Evolutionary conservation across 2,888 invertebrate genomes (phyloP), one percentile per base, ranked within the genome.

Genomic region (Parthenolecanium corni): DNA sequence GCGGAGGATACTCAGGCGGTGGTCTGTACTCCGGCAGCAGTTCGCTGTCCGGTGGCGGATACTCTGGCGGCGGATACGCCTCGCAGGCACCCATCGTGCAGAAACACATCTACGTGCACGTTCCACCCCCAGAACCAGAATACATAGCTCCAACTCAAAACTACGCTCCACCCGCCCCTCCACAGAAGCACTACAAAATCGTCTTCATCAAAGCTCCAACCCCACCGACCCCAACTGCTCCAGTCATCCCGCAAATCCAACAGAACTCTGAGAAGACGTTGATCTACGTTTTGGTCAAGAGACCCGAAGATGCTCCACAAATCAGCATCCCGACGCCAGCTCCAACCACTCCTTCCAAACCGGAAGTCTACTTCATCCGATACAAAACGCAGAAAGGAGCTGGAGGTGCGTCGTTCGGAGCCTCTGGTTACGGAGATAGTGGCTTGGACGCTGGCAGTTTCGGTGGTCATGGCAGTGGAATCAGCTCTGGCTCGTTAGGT

Each of bases 201-300:
- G 89, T 90, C 77, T 90, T 90, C 81, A 90, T 90, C 76, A 90
- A 90, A 79, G 89, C 89, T 63, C 89, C 89, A 70, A 82, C 89
- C 69, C 82, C 87, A 66, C 88, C 88, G 66, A 82, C 86, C 66
- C 88, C 88, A 65, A 83, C 85, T 67, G 87, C 84, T 1, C 89
- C 89, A 67, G 80, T 86, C 67, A 87, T 89, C 68, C 88, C 89
- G 31, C 74, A 84, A 36, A 84, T 86, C 73, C 82, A 83, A 65
- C 88, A 88, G 73, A 86, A 89, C 74, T 86, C 68, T 40, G 87
- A 88, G 74, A 90, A 89, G 78, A 90, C 89, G 61, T 79, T 89
- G 67, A 89, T 89, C 70, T 90, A 90, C 76, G 90, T 90, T 36
- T 76, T 90, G 75, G 89, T 89, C 70, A 89, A 89, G 81, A 86